Percentiles rank a stretch among this genome's conserved stretches.
phyloP scores from a whole-genome alignment of 1,140 invertebrate genomes.

The Subanguina moxae region DNA sequence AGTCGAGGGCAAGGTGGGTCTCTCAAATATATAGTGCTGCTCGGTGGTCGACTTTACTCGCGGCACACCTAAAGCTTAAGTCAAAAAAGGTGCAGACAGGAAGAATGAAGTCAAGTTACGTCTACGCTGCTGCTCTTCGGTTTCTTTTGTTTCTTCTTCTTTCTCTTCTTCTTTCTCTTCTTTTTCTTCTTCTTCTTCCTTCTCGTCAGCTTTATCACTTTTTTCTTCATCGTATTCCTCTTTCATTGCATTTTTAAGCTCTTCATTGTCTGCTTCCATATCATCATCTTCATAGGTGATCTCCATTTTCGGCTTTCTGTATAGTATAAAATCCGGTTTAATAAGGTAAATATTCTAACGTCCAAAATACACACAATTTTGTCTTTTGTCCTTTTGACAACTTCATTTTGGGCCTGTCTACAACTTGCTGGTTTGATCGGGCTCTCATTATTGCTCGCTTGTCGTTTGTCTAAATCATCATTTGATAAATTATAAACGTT shows the following conservation, averaged over 20 bases:
- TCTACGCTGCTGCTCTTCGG: slow-evolving; percentile 3
- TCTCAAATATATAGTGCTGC: slow-evolving; percentile 55
- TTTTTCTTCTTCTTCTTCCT: slow-evolving; percentile 24
- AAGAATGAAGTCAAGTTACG: not conserved
- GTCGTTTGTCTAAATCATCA: slow-evolving; percentile 8
- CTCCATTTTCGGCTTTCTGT: slow-evolving; percentile 3
- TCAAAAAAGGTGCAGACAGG: no score
- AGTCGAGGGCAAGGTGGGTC: slow-evolving; percentile 49
- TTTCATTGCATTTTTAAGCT: slow-evolving; percentile 19
- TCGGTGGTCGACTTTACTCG: slow-evolving; percentile 6
- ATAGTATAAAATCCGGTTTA: not conserved
- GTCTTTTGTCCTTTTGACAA: not conserved
- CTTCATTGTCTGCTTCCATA: not conserved
- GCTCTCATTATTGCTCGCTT: slow-evolving; percentile 1
- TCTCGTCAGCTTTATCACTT: slow-evolving; percentile 15
- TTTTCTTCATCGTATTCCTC: slow-evolving; percentile 14
- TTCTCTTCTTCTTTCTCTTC: slow-evolving; percentile 12
- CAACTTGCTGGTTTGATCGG: slow-evolving; percentile 10
- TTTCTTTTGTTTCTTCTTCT: slow-evolving; percentile 13
- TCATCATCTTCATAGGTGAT: slow-evolving; percentile 13
- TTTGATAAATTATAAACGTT: not conserved
- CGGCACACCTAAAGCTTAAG: not conserved
- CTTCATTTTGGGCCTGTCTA: not conserved
- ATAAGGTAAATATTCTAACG: not conserved
- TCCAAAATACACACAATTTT: not conserved